A percentile compares a stretch with the other conserved stretches of the same genome.
These are phyloP conservation scores for Helicoverpa armigera DNA, from an alignment of 1,140 invertebrate species.

Conservation along the genomic window DNA sequence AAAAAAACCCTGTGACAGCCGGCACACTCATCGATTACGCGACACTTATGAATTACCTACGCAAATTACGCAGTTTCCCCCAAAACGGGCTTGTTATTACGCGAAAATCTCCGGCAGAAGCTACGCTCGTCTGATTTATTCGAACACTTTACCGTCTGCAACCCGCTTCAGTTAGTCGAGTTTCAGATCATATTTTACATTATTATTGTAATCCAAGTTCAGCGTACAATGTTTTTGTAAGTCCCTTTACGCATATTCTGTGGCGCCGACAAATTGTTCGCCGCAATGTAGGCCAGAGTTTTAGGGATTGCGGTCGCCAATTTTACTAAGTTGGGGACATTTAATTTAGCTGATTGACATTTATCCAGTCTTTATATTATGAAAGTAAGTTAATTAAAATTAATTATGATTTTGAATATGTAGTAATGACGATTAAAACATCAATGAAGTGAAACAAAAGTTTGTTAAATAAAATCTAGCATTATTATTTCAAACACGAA, in stretches of 20 bases:
- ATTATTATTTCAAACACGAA: background rate
- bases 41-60: constrained; percentile 48
- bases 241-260: constrained; percentile 8
- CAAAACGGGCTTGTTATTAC: constrained; percentile 58
- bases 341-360: no score
- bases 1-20: constrained; percentile 43
- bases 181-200: constrained; percentile 34
- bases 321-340: background rate
- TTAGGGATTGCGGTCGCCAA: background rate
- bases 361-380: no score
- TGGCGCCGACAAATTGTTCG: constrained; percentile 1
- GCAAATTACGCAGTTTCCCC: constrained; percentile 56
- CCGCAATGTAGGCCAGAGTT: constrained; percentile 18
- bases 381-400: no score
- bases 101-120: constrained; percentile 66
- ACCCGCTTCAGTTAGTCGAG: constrained; percentile 49
- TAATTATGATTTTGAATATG: no score
- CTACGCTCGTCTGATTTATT: constrained; percentile 63
- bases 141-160: constrained; percentile 63
- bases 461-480: background rate
- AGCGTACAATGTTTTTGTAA: constrained; percentile 27
- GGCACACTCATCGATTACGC: constrained; percentile 57
- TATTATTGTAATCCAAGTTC: constrained; percentile 38
- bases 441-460: background rate
- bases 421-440: no score